These are phyloP conservation scores for Parazoanthus atlanticus DNA, from an alignment of 92 coral and sea anemone genomes.

Conservation along the genomic window DNA sequence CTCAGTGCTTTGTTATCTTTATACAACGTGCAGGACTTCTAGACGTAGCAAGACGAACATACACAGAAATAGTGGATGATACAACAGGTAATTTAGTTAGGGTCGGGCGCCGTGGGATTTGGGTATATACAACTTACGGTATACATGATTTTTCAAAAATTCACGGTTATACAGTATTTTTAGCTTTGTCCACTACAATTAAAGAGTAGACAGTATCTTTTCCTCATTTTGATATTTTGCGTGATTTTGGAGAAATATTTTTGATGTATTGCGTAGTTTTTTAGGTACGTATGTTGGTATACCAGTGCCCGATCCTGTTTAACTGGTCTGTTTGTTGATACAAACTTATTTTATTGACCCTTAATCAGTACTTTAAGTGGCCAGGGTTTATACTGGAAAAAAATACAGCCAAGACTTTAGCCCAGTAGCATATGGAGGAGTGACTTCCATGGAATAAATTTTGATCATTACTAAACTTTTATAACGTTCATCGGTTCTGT, in stretches of 20 bases:
- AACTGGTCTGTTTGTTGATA: background rate
- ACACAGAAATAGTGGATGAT: constrained; percentile 98
- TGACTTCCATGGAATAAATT: too few relatives aligned
- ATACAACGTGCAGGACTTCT: constrained; percentile 70
- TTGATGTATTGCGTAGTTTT: background rate
- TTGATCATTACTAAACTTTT: background rate
- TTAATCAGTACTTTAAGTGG: too few relatives aligned
- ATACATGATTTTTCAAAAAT: too few relatives aligned
- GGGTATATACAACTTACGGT: background rate
- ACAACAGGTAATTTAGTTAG: constrained; percentile 64
- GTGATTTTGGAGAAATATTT: too few relatives aligned
- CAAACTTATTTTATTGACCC: background rate
- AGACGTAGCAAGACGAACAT: constrained; percentile 96
- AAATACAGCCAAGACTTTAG: background rate
- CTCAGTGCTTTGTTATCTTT: too few relatives aligned
- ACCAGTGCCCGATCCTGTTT: background rate
- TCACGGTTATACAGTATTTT: too few relatives aligned
- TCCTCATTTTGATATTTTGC: too few relatives aligned
- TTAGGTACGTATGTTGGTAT: too few relatives aligned
- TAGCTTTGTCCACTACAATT: too few relatives aligned
- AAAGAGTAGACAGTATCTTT: too few relatives aligned
- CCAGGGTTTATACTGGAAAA: background rate
- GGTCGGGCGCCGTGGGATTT: background rate
- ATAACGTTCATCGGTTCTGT: background rate
- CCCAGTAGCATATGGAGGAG: too few relatives aligned